Conservation (phyloP, 2,888 invertebrate genomes). For the Drosophila borborema region DNA sequence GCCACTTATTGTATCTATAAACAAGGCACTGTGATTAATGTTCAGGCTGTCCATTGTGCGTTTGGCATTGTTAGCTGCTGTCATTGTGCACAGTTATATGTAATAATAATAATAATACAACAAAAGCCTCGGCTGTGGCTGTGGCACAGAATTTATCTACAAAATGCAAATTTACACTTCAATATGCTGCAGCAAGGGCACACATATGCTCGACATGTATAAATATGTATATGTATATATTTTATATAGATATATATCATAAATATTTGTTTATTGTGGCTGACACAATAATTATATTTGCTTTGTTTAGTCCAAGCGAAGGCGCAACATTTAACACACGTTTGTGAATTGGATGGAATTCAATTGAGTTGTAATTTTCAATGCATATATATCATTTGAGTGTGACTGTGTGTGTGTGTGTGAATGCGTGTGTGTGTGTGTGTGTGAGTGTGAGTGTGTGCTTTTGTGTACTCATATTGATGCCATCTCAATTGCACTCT, state of each 20-base stretch:
- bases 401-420: not conserved
- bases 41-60: conserved; percentile 53
- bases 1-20: conserved; percentile 27
- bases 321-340: conserved; percentile 55
- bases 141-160: conserved; percentile 24
- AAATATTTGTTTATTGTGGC: conserved; percentile 53
- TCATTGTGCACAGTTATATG: conserved; percentile 57
- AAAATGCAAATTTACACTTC: conserved; percentile 50
- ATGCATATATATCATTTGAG: conserved; percentile 25
- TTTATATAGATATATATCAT: conserved; percentile 17
- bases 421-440: not conserved
- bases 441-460: not conserved
- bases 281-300: conserved; percentile 57
- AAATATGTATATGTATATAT: conserved; percentile 1
- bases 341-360: conserved; percentile 32
- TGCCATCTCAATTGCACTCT: conserved; percentile 37
- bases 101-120: conserved; percentile 34
- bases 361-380: conserved; percentile 29
- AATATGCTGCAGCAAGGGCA: conserved; percentile 19
- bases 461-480: conserved; percentile 8
- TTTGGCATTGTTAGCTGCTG: conserved; percentile 63
- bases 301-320: conserved; percentile 29
- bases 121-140: conserved; percentile 13
- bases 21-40: conserved; percentile 55
- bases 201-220: conserved; percentile 39